These are phyloP conservation scores for Conistra vaccinii DNA, from an alignment of 2,888 invertebrate species.

Conservation along the genomic window DNA sequence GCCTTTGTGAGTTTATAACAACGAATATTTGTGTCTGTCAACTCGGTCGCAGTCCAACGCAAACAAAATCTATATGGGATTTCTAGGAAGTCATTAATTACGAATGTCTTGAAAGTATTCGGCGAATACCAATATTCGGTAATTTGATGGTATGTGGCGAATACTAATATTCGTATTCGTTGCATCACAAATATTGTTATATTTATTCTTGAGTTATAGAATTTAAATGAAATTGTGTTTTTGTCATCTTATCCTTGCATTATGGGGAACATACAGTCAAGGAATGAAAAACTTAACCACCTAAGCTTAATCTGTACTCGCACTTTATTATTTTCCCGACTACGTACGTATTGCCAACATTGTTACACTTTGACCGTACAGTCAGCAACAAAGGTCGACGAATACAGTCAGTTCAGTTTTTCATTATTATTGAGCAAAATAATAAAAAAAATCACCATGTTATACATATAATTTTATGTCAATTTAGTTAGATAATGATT, in stretches of 20 bases:
- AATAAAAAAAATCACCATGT: background rate
- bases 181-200: background rate
- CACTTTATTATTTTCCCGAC: background rate
- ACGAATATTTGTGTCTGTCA: too few species aligned
- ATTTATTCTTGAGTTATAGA: background rate
- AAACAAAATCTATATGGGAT: too few species aligned
- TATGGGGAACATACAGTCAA: background rate
- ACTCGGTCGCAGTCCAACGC: too few species aligned
- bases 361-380: background rate
- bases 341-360: background rate
- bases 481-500: constrained; percentile 6
- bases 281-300: background rate
- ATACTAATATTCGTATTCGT: too few species aligned
- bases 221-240: background rate
- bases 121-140: too few species aligned
- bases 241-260: constrained; percentile 10
- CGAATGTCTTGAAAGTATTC: too few species aligned
- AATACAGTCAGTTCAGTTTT: background rate
- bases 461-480: background rate
- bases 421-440: background rate
- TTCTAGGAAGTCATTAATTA: too few species aligned
- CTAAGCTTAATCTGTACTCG: background rate
- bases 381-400: background rate
- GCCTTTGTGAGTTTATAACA: too few species aligned
- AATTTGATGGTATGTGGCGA: too few species aligned